Conservation (phyloP, 2,888 invertebrate species). For the Chloromyia formosa region DNA sequence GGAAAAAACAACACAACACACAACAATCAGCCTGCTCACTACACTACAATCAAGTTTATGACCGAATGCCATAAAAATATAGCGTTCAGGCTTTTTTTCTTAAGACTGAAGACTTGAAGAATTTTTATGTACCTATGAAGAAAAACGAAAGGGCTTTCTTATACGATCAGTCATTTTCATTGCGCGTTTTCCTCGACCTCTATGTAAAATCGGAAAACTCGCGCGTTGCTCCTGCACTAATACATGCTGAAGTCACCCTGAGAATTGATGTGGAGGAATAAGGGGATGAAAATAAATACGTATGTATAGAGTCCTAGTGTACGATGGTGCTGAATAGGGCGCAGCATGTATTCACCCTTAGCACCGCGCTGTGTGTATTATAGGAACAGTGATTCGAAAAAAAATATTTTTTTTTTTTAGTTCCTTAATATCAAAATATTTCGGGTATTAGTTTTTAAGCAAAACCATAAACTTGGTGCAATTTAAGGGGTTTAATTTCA, state of each 20-base stretch:
- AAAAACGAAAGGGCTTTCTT: slow-evolving; percentile 43
- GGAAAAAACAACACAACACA: slow-evolving; percentile 45
- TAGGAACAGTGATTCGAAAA: neutral
- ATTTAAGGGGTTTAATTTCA: too few species aligned
- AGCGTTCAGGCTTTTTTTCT: slow-evolving; percentile 56
- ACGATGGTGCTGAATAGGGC: neutral
- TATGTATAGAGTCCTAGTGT: slow-evolving; percentile 13
- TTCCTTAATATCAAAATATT: too few species aligned
- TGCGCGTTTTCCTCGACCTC: slow-evolving; percentile 38
- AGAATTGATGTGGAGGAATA: neutral
- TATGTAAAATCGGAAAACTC: slow-evolving; percentile 12
- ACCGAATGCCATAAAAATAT: slow-evolving; percentile 65
- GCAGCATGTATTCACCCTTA: slow-evolving; percentile 44
- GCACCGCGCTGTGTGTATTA: too few species aligned
- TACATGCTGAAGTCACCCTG: neutral
- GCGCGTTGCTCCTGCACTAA: slow-evolving; percentile 1
- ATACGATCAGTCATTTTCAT: slow-evolving; percentile 16
- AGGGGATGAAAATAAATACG: neutral
- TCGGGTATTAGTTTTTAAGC: too few species aligned
- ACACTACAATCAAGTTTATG: slow-evolving; percentile 62
- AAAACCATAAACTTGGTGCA: too few species aligned
- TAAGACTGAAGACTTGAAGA: slow-evolving; percentile 40
- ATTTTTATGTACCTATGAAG: slow-evolving; percentile 38
- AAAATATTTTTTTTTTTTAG: too few species aligned
- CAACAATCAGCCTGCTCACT: slow-evolving; percentile 50